phyloP scores from a whole-genome alignment of 2,113 vertebrate genomes.

The Dunckerocampus dactyliophorus region DNA sequence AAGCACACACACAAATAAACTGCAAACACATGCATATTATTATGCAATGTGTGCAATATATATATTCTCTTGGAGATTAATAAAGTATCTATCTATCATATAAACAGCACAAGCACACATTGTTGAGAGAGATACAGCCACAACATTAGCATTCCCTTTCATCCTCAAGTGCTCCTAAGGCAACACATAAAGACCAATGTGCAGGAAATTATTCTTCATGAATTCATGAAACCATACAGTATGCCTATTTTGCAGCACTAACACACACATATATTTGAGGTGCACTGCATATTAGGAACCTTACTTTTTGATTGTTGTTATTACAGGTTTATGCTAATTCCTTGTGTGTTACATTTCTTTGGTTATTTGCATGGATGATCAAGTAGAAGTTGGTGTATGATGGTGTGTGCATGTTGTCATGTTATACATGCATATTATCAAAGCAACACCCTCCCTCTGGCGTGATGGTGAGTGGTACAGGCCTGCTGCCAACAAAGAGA shows the following conservation, averaged over 20 bases:
- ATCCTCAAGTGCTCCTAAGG: slow-evolving; percentile 62
- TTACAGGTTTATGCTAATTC: slow-evolving; percentile 12
- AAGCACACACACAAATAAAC: not conserved
- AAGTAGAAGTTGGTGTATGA: slow-evolving; percentile 12
- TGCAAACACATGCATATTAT: not conserved
- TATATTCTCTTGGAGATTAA: no score
- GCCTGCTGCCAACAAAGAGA: slow-evolving; percentile 58
- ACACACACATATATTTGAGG: slow-evolving; percentile 16
- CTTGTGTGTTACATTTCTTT: slow-evolving; percentile 13
- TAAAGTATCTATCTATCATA: not conserved
- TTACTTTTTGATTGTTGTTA: not conserved
- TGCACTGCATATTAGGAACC: not conserved
- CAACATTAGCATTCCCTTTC: slow-evolving; percentile 67
- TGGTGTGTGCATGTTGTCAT: slow-evolving; percentile 2
- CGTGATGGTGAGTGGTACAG: slow-evolving; percentile 62
- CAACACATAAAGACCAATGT: slow-evolving; percentile 55
- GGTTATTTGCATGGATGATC: slow-evolving; percentile 2
- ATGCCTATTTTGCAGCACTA: slow-evolving; percentile 24
- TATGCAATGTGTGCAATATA: no score
- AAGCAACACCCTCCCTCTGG: slow-evolving; percentile 22
- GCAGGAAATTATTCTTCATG: slow-evolving; percentile 66
- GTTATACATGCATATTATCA: slow-evolving; percentile 35
- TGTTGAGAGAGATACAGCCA: slow-evolving; percentile 43
- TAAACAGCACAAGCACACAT: slow-evolving; percentile 33
- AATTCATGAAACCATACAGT: slow-evolving; percentile 42